A percentile compares a stretch with the other conserved stretches of the same genome.
phyloP scores from a whole-genome alignment of 2,797 vertebrate species.

The Sebastes minor region DNA sequence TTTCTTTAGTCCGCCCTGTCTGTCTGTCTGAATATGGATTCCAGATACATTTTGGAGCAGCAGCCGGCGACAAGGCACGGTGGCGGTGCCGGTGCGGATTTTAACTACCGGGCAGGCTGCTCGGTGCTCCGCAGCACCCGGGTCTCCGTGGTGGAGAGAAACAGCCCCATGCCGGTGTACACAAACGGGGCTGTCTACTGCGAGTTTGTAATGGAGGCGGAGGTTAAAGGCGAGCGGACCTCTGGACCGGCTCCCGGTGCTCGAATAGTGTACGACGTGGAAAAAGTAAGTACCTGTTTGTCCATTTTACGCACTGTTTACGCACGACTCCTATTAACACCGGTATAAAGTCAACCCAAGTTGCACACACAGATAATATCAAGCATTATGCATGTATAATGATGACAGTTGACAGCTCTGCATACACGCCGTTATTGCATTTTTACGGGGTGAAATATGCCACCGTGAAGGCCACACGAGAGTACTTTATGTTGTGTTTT shows the following conservation, averaged over 20 bases:
- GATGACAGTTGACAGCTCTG: slow-evolving; percentile 11
- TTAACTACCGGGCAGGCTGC: slow-evolving; percentile 66
- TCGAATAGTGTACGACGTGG: slow-evolving; percentile 69
- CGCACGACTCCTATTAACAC: slow-evolving; percentile 4
- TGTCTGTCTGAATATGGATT: slow-evolving; percentile 79
- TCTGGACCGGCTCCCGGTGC: slow-evolving; percentile 54
- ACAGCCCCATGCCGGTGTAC: slow-evolving; percentile 59
- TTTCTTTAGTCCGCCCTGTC: slow-evolving; percentile 74
- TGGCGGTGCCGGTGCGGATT: slow-evolving; percentile 44
- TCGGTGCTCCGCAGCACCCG: slow-evolving; percentile 65
- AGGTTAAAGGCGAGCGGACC: slow-evolving; percentile 54
- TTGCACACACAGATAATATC: background rate
- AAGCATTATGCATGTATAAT: background rate
- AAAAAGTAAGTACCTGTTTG: slow-evolving; percentile 77
- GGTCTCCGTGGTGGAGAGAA: slow-evolving; percentile 56
- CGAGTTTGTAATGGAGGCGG: slow-evolving; percentile 65
- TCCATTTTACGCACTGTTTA: background rate
- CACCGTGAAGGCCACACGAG: background rate
- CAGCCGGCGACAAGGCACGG: slow-evolving; percentile 65
- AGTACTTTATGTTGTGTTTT: background rate
- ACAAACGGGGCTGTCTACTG: slow-evolving; percentile 65
- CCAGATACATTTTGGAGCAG: slow-evolving; percentile 80
- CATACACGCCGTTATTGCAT: background rate
- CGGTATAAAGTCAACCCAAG: slow-evolving; percentile 8
- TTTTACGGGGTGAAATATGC: background rate